Evolutionary conservation across 1,140 invertebrate species (phyloP).

Genomic region (Antheraea mylitta): DNA sequence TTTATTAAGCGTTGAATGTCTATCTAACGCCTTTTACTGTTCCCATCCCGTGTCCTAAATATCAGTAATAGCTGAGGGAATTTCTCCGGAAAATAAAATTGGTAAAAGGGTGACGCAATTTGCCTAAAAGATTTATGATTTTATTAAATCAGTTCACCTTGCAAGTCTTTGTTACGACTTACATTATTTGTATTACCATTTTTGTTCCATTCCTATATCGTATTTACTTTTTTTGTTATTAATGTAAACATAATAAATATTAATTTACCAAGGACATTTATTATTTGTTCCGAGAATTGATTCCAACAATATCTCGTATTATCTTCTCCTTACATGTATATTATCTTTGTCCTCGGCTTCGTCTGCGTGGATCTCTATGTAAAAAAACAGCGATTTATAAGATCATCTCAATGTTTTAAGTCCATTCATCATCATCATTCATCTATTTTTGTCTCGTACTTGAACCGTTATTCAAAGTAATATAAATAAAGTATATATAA

Average conservation of each 20-base stretch:
- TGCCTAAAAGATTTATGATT: conserved; percentile 3
- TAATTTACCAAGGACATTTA: not conserved
- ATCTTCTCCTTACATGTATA: too few relatives aligned
- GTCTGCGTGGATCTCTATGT: too few relatives aligned
- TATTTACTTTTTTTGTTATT: not conserved
- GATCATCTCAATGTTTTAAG: too few relatives aligned
- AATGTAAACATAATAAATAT: not conserved
- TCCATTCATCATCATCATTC: too few relatives aligned
- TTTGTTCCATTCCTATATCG: not conserved
- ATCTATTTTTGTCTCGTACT: too few relatives aligned
- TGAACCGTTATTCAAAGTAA: too few relatives aligned
- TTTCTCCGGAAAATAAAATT: not conserved
- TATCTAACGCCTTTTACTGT: not conserved
- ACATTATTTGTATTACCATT: not conserved
- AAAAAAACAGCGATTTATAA: too few relatives aligned
- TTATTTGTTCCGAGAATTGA: not conserved
- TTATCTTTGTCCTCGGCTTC: too few relatives aligned
- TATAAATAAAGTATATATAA: too few relatives aligned
- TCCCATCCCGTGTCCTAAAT: not conserved
- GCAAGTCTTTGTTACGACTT: conserved; percentile 2
- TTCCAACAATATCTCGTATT: not conserved
- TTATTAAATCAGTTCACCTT: conserved; percentile 3
- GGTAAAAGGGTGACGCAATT: conserved; percentile 2
- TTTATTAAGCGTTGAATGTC: not conserved
- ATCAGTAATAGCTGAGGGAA: not conserved